Evolutionary conservation across 1,140 invertebrate genomes (phyloP).

Genomic region (Calephelis virginiensis): DNA sequence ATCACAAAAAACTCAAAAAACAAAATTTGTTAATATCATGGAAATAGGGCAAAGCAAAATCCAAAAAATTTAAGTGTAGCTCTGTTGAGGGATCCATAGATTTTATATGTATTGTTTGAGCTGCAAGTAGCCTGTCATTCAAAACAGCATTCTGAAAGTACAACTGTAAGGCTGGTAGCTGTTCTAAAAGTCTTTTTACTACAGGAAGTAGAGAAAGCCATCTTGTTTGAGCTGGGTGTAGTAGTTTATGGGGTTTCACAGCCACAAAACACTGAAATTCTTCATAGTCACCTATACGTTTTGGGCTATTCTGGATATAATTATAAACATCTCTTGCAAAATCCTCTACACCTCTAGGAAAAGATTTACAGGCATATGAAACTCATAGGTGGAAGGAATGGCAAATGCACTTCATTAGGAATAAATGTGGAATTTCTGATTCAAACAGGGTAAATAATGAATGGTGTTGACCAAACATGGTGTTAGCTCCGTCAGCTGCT

Average conservation of each 20-base stretch:
- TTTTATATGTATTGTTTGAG: constrained; percentile 35
- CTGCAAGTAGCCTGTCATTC: constrained; percentile 32
- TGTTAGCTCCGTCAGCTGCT: constrained; percentile 53
- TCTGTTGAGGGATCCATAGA: constrained; percentile 39
- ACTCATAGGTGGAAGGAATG: constrained; percentile 54
- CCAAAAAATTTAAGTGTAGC: constrained; percentile 45
- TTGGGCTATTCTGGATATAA: constrained; percentile 41
- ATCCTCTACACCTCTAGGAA: constrained; percentile 41
- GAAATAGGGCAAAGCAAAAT: constrained; percentile 43
- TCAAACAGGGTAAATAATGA: constrained; percentile 42
- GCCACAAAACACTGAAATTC: constrained; percentile 46
- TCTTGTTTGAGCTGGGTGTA: constrained; percentile 53
- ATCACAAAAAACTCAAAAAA: too few species aligned
- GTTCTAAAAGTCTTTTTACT: constrained; percentile 56
- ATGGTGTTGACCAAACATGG: constrained; percentile 54
- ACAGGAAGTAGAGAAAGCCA: constrained; percentile 56
- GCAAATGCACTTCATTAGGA: constrained; percentile 55
- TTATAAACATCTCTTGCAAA: constrained; percentile 41
- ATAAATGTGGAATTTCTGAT: constrained; percentile 44
- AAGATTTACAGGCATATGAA: constrained; percentile 50
- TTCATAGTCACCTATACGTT: constrained; percentile 41
- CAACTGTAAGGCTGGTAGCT: constrained; percentile 46
- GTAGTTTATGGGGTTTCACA: constrained; percentile 48
- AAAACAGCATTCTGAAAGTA: constrained; percentile 44
- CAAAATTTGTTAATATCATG: constrained; percentile 43